Base-by-base conservation (phyloP, 2,797 vertebrate genomes). In the Sebastes wilsoni region DNA sequence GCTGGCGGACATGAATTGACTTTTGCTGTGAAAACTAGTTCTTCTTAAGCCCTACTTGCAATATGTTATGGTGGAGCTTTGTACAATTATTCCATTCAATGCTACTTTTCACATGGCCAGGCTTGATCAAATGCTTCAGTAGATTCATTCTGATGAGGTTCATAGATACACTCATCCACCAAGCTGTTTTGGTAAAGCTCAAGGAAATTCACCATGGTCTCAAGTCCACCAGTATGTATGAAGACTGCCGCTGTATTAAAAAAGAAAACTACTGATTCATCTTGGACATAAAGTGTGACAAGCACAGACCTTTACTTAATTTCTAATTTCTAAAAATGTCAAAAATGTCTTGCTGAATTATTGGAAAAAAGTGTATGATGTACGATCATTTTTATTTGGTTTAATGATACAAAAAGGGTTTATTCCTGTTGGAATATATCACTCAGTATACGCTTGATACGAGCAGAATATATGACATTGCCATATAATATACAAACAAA, bases 1-100 rank as follows among this genome's bases (percentile, higher is more conserved):
- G 77, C 79, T 34, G 32, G 71, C 6, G 3, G 76, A 77, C 60
- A 72, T 67, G 23, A 81, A 74, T 79, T 72, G 73, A 76, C 82
- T 82, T 85, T 66, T 67, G 25, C 69, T 83, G 32, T 70, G 32
- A 70, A 61, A 70, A 69, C 32, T 12, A 13, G 62, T 11, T 72
- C 11, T 67, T 69, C 46, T 32, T 38, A 55, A 69, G 14, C 18
- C 10, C 12, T 28, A 5, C 46, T 55, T 71, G 34, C n/a, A 16
- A 49, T 49, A 49, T n/a, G 7, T 13, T 42, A 6, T 36, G 23
- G 68, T 56, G 36, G 34, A 66, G 30, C 4, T 83, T 79, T 52
- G 64, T 36, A 25, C 27, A 18, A n/a, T 68, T 58, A 62, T 52
- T 62, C 4, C 10, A 56, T 72, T 72, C 20, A 68, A 2, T 46